Evolutionary conservation across 2,888 invertebrate genomes (phyloP).

Genomic region (Oscheius sp.): DNA sequence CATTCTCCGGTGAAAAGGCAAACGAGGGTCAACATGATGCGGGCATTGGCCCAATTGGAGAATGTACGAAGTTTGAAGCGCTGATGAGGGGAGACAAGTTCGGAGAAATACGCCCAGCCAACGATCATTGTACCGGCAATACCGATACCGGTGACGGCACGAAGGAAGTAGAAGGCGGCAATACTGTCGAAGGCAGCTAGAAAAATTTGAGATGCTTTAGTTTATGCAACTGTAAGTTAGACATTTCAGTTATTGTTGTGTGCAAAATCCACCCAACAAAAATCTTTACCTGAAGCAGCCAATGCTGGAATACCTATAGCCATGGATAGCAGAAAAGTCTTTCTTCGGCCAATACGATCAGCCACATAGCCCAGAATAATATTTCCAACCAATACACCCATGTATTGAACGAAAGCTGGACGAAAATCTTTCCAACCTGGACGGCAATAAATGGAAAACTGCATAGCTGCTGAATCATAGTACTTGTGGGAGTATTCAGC

Average conservation of each 20-base stretch:
- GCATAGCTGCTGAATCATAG: conserved; percentile 52
- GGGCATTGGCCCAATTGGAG: conserved; percentile 55
- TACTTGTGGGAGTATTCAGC: conserved; percentile 39
- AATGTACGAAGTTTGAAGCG: conserved; percentile 51
- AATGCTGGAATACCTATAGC: conserved; percentile 48
- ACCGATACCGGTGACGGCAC: conserved; percentile 51
- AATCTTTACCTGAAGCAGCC: conserved; percentile 35
- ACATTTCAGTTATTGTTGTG: neutral
- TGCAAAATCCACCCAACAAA: neutral
- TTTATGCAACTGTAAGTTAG: too few relatives aligned
- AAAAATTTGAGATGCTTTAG: neutral
- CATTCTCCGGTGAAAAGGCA: conserved; percentile 51
- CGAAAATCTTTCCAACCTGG: conserved; percentile 48
- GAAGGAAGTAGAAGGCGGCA: conserved; percentile 46
- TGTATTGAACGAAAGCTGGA: conserved; percentile 53
- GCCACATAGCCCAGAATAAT: conserved; percentile 49
- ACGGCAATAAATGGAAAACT: conserved; percentile 44
- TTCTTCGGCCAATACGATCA: conserved; percentile 46
- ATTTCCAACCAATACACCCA: conserved; percentile 52
- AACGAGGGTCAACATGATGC: conserved; percentile 45
- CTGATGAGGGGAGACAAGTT: conserved; percentile 51
- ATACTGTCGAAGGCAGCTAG: conserved; percentile 44
- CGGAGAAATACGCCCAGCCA: conserved; percentile 55
- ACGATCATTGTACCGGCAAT: conserved; percentile 55
- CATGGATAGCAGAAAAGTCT: conserved; percentile 50